Percentiles rank a stretch among this genome's conserved stretches.
phyloP scores from a whole-genome alignment of 2,113 vertebrate species.

The Stomatorhinus ivindoensis region DNA sequence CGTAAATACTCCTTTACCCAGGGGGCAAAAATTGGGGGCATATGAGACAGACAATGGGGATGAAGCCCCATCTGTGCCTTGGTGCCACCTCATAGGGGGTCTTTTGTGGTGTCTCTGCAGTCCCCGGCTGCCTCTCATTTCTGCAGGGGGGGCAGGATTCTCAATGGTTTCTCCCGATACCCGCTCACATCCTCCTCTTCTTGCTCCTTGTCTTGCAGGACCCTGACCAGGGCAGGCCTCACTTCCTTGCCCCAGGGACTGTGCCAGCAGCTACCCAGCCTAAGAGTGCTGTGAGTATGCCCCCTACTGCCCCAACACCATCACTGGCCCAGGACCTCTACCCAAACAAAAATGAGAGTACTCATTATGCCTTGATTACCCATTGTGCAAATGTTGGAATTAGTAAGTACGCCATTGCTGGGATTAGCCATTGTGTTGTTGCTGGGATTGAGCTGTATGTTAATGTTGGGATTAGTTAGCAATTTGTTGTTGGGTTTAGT shows the following conservation, averaged over 20 bases:
- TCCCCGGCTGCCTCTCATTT: slow-evolving; percentile 28
- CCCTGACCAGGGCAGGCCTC: slow-evolving; percentile 78
- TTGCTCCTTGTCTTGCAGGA: slow-evolving; percentile 56
- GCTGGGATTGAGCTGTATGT: background rate
- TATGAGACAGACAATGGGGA: background rate
- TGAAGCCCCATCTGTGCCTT: background rate
- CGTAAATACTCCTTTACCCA: background rate
- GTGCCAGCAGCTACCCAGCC: slow-evolving; percentile 83
- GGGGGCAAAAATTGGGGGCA: background rate
- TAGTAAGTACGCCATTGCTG: background rate
- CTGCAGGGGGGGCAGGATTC: background rate
- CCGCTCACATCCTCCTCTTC: background rate
- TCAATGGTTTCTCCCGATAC: background rate
- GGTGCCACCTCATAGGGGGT: background rate
- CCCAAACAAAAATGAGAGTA: background rate
- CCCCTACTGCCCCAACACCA: background rate
- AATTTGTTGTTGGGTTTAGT: background rate
- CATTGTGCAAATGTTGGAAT: background rate
- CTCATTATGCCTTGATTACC: background rate
- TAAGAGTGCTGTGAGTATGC: slow-evolving; percentile 81
- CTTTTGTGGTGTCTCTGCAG: slow-evolving; percentile 19
- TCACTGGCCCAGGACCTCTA: background rate
- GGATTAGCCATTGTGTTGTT: background rate
- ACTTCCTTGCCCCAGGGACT: slow-evolving; percentile 72
- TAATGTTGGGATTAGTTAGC: background rate